Conservation (phyloP, 2,797 vertebrate genomes). For the Streptopelia turtur region DNA sequence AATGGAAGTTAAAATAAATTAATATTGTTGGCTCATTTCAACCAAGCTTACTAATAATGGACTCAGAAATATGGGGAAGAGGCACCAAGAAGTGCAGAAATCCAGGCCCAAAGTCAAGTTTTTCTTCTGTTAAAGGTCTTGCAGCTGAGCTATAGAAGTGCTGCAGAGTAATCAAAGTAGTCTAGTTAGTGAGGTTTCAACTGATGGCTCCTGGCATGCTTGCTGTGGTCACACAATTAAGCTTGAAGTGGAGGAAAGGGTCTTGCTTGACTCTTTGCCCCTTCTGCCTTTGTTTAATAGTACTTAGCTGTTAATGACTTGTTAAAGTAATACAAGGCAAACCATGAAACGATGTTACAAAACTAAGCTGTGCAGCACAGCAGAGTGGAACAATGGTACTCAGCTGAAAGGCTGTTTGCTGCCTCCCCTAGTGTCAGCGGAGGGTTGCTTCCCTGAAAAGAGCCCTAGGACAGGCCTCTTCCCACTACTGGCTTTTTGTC, state of each 20-base stretch:
- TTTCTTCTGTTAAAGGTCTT: background rate
- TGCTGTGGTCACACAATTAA: background rate
- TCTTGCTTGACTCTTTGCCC: background rate
- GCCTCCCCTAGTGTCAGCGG: accelerated
- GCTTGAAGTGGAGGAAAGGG: background rate
- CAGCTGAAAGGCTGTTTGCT: background rate
- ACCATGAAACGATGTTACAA: background rate
- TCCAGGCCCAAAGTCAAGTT: background rate
- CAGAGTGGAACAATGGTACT: too few relatives aligned
- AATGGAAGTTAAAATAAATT: background rate
- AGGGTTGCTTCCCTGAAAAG: background rate
- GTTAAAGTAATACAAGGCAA: background rate
- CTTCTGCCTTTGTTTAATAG: background rate
- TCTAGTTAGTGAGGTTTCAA: background rate
- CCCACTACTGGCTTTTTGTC: background rate
- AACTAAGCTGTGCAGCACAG: background rate
- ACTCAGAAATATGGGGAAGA: background rate
- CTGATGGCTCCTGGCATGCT: accelerated
- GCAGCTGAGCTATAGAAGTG: background rate
- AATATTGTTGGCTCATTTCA: background rate
- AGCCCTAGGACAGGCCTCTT: background rate
- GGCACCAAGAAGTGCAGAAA: background rate
- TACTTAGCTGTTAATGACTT: background rate
- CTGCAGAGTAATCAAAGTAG: background rate
- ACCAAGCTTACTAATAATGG: background rate